These are phyloP conservation scores for Apteryx mantelli DNA, from an alignment of 2,113 vertebrate species.

Conservation along the genomic window DNA sequence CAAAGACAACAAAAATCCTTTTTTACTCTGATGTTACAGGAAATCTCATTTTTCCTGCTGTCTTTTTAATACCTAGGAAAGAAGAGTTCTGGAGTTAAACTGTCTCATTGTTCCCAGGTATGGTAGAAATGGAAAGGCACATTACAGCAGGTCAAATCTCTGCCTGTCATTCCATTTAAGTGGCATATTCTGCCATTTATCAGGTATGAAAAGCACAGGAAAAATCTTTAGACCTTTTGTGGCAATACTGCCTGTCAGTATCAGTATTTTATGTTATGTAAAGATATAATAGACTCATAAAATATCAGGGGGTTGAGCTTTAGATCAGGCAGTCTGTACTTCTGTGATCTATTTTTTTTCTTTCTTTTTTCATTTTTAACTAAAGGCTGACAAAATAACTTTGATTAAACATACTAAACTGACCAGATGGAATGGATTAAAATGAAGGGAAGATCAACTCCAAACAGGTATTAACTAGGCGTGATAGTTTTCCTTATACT, in stretches of 20 bases:
- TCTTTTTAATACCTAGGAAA: background rate
- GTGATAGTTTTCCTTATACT: background rate
- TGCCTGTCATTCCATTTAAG: conserved; percentile 55
- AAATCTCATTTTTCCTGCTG: background rate
- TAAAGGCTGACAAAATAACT: background rate
- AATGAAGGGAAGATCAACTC: background rate
- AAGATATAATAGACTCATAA: conserved; percentile 15
- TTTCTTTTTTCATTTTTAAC: conserved; percentile 12
- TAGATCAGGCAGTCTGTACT: background rate
- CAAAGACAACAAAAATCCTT: background rate
- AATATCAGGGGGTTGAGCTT: background rate
- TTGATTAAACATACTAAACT: background rate
- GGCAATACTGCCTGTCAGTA: conserved; percentile 23
- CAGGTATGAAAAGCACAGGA: conserved; percentile 51
- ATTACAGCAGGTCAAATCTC: conserved; percentile 46
- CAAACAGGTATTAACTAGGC: background rate
- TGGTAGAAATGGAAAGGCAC: conserved; percentile 28
- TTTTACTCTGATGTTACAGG: background rate
- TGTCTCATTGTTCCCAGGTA: background rate
- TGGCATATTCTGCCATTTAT: conserved; percentile 59
- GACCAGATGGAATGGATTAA: background rate
- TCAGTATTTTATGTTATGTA: conserved; percentile 19
- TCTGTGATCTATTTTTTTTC: background rate
- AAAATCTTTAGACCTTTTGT: conserved; percentile 38
- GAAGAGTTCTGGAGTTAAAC: background rate